A percentile compares a stretch with the other conserved stretches of the same genome.
These are phyloP conservation scores for Neoseiulus cucumeris DNA, from an alignment of 1,140 invertebrate genomes.

Conservation along the genomic window DNA sequence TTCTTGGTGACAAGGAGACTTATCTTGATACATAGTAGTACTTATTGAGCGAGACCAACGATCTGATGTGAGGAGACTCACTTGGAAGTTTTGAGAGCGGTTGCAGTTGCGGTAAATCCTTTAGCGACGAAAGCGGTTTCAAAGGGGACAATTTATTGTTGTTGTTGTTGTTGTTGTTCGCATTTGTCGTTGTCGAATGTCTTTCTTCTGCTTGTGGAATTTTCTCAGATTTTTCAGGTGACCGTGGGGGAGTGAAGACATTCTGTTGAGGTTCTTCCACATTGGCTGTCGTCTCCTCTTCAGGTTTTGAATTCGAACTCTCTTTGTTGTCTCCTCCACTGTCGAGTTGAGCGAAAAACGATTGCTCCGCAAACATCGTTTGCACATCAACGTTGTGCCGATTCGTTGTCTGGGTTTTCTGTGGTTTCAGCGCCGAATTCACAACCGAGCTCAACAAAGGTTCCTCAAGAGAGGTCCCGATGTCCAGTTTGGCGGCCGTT, in stretches of 20 bases:
- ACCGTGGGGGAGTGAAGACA: neutral
- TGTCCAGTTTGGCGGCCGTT: neutral
- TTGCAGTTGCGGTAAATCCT: constrained; percentile 3
- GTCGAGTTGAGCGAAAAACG: constrained; percentile 5
- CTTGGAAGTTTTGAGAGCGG: neutral
- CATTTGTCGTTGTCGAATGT: too few relatives aligned
- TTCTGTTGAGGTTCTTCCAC: neutral
- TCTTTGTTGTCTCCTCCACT: neutral
- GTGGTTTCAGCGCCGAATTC: neutral
- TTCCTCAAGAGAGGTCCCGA: neutral
- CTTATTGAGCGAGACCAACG: too few relatives aligned
- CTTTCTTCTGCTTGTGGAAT: too few relatives aligned
- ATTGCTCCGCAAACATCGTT: constrained; percentile 4
- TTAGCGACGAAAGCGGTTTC: neutral
- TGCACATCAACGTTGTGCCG: neutral
- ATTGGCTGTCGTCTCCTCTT: neutral
- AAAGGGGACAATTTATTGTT: neutral
- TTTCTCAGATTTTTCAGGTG: neutral
- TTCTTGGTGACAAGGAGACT: too few relatives aligned
- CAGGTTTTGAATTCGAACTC: neutral
- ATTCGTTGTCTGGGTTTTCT: neutral
- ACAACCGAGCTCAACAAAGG: neutral
- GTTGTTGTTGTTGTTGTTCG: neutral
- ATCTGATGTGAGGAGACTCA: too few relatives aligned
- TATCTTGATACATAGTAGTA: too few relatives aligned